Conservation (phyloP, 2,888 invertebrate species). For the Boloria euphrosyne region DNA sequence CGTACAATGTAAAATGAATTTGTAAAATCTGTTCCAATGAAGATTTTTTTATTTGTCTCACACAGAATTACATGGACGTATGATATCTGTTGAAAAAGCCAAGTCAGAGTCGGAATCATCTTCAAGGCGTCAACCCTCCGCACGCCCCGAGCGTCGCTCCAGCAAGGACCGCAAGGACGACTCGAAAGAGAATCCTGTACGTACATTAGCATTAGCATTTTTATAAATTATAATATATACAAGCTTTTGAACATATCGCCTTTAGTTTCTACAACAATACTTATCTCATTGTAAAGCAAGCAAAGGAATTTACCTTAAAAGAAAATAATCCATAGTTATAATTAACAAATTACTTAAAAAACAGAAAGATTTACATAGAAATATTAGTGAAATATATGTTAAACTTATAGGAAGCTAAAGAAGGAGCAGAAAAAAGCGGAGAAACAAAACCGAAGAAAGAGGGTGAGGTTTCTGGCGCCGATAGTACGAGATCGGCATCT, state of each 20-base stretch:
- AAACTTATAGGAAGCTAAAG: constrained; percentile 56
- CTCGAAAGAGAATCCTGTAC: constrained; percentile 61
- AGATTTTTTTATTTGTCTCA: background rate
- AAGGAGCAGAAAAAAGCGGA: constrained; percentile 56
- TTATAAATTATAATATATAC: too few species aligned
- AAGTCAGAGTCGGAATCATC: constrained; percentile 80
- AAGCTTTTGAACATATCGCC: too few species aligned
- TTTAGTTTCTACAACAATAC: background rate
- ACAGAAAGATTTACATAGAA: too few species aligned
- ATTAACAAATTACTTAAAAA: too few species aligned
- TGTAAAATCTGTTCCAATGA: too few species aligned
- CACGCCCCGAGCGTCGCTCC: constrained; percentile 57
- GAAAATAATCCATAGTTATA: too few species aligned
- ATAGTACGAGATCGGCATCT: constrained; percentile 62
- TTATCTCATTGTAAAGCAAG: too few species aligned
- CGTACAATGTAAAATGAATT: too few species aligned
- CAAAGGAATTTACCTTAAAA: too few species aligned
- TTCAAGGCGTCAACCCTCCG: constrained; percentile 60
- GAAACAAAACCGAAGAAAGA: constrained; percentile 71
- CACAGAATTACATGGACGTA: constrained; percentile 94
- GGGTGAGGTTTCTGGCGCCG: constrained; percentile 67
- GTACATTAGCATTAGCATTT: constrained; percentile 16
- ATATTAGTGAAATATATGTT: too few species aligned
- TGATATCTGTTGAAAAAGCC: constrained; percentile 96
- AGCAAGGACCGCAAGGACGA: constrained; percentile 68